phyloP scores from a whole-genome alignment of 2,797 vertebrate genomes.

The Bradypodion ventrale region DNA sequence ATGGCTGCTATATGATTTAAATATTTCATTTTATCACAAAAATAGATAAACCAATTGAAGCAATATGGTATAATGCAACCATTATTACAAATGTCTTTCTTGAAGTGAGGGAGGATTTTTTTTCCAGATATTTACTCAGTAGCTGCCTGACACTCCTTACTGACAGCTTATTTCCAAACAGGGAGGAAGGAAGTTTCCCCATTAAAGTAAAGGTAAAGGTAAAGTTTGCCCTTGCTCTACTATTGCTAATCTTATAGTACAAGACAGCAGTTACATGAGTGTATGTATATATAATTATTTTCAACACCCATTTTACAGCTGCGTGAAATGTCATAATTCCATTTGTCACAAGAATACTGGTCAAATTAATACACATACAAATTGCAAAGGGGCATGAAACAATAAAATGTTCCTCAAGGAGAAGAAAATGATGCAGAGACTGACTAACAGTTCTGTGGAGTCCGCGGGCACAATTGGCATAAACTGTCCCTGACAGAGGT shows the following conservation, averaged over 20 bases:
- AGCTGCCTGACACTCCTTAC: not conserved
- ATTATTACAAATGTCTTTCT: not conserved
- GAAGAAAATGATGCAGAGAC: no score
- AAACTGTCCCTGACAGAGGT: no score
- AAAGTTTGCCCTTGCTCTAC: no score
- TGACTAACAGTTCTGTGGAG: no score
- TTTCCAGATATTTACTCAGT: not conserved
- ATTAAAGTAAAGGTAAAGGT: no score
- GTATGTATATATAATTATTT: not conserved
- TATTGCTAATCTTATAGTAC: not conserved
- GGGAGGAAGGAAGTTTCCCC: not conserved
- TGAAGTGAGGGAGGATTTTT: not conserved
- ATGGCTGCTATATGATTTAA: not conserved
- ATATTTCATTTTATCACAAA: no score
- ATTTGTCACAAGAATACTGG: not conserved
- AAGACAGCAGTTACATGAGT: not conserved
- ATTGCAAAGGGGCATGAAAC: no score
- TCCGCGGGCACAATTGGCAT: no score
- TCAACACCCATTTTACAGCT: not conserved
- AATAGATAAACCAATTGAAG: not conserved
- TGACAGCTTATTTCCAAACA: not conserved
- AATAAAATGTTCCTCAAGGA: no score
- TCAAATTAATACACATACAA: no score
- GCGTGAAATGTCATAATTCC: not conserved
- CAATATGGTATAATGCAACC: not conserved